Base-by-base conservation (phyloP, 2,888 invertebrate species). In the Molorchus minor region DNA sequence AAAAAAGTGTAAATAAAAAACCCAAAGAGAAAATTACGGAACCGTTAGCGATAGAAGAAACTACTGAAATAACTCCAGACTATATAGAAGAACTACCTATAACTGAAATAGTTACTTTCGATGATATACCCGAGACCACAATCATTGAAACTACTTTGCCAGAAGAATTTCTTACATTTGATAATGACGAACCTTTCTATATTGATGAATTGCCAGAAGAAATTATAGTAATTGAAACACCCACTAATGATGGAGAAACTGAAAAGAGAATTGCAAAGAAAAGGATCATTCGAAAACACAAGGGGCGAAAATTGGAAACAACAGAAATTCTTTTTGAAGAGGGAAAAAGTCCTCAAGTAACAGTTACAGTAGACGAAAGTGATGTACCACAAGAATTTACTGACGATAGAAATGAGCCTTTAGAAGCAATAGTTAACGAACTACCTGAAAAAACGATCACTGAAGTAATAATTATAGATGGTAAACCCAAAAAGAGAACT, bases 391-490 rank as follows among this genome's bases (percentile, higher is more conserved):
- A 65, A 40, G 7, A 78, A 43, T 36, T 64, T 41, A 8, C 78
- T 38, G 65, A 75, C 3, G 33, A 33, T 3, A 3, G 3, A 7
- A 33, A 10, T 33, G 12, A 33, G n/a, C 33, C 33, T 10, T n/a
- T n/a, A n/a, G n/a, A n/a, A 10, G 3, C 33, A 33, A 33, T 12
- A 33, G 33, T 33, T 4, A 67, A 73, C 65, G 70, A 73, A 66
- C 41, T 67, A 65, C 73, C 74, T n/a, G 66, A 69, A 55, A 66
- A 72, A 62, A 56, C 70, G 36, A 59, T 66, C 8, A 73, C 77
- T 46, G 76, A 80, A 70, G 77, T 77, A 43, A 73, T 78, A 35
- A 67, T 76, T 12, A 72, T 77, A 55, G 70, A 81, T 76, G 69
- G 69, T 21, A 73, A 70, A 13, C 61, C 77, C 20, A 71, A 77